Percentiles rank a stretch among this genome's conserved stretches.
Evolutionary conservation across 2,113 vertebrate species (phyloP).

Genomic region (Thoracochromis brauschi): DNA sequence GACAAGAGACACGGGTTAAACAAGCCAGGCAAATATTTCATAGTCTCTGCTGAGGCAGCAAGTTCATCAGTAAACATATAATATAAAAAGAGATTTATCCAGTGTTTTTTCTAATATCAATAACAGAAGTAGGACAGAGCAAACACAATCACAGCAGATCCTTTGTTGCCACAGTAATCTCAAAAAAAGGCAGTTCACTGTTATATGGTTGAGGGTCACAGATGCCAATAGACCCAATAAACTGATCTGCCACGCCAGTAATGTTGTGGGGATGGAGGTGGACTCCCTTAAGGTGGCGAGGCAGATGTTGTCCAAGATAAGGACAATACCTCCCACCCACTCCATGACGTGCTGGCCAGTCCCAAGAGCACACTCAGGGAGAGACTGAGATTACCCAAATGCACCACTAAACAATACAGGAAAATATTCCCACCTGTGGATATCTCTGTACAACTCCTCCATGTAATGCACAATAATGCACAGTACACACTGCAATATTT

Average conservation of each 20-base stretch:
- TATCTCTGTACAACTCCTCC: neutral
- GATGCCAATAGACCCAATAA: neutral
- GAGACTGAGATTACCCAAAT: neutral
- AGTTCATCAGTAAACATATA: neutral
- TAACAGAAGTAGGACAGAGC: neutral
- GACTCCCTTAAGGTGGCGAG: neutral
- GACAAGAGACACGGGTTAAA: neutral
- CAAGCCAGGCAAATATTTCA: neutral
- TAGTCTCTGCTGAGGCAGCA: neutral
- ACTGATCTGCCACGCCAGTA: fast-evolving
- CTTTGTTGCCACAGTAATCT: neutral
- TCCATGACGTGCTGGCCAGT: neutral
- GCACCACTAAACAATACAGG: neutral
- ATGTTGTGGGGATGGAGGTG: neutral
- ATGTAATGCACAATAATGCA: neutral
- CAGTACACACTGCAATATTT: neutral
- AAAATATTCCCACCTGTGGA: neutral
- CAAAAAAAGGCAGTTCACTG: neutral
- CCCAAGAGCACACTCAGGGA: neutral
- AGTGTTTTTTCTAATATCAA: neutral
- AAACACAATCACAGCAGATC: fast-evolving
- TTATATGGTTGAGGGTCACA: neutral
- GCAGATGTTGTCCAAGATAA: neutral
- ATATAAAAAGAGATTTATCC: neutral
- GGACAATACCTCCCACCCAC: neutral